These are phyloP conservation scores for Apis florea DNA, from an alignment of 1,140 invertebrate genomes.

Conservation along the genomic window DNA sequence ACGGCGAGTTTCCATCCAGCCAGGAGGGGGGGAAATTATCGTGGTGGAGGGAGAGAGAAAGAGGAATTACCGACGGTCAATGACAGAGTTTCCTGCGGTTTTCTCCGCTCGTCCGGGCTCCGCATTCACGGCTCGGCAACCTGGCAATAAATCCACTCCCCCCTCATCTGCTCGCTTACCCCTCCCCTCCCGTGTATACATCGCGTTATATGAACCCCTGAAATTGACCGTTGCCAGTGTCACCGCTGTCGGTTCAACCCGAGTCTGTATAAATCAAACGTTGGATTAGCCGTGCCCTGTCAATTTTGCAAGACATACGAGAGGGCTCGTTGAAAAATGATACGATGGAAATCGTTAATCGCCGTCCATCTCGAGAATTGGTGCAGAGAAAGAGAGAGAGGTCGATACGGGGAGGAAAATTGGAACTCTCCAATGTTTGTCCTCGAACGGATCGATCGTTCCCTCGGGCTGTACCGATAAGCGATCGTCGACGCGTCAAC, in stretches of 20 bases:
- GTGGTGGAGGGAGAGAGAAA: slow-evolving; percentile 19
- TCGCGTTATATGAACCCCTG: slow-evolving; percentile 29
- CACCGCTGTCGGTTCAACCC: slow-evolving; percentile 45
- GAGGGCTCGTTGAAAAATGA: background rate
- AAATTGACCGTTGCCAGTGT: slow-evolving; percentile 39
- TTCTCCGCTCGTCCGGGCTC: slow-evolving; percentile 68
- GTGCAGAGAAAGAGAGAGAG: too few relatives aligned
- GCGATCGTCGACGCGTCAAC: too few relatives aligned
- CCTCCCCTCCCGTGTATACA: slow-evolving; percentile 31
- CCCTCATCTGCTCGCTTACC: slow-evolving; percentile 33
- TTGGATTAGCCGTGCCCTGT: slow-evolving; percentile 57
- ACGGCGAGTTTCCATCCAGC: too few relatives aligned
- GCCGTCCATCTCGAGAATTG: background rate
- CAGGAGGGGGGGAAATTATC: too few relatives aligned
- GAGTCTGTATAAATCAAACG: slow-evolving; percentile 72
- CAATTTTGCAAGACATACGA: background rate
- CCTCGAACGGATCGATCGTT: too few relatives aligned
- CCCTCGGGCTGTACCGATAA: too few relatives aligned
- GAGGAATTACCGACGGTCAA: slow-evolving; percentile 69
- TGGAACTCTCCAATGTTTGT: too few relatives aligned
- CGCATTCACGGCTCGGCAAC: slow-evolving; percentile 68
- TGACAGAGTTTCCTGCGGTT: slow-evolving; percentile 69
- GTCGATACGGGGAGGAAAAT: too few relatives aligned
- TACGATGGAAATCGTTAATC: background rate
- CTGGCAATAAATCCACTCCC: slow-evolving; percentile 65